Evolutionary conservation across 2,797 vertebrate species (phyloP).

Genomic region (Discoglossus pictus): DNA sequence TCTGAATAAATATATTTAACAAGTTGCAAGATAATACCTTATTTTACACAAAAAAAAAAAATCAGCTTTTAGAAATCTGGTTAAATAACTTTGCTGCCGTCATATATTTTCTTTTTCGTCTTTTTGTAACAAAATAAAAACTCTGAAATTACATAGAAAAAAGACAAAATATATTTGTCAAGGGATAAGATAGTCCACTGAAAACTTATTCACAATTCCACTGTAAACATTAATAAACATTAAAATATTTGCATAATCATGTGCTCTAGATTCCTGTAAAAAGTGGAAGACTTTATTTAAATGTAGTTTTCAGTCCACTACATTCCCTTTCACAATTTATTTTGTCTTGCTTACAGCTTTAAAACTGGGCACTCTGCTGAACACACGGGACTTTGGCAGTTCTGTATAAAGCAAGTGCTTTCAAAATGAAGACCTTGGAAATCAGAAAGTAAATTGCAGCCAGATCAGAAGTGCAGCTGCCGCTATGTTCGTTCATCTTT

Average conservation of each 20-base stretch:
- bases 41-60: constrained; percentile 86
- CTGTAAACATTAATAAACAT: constrained; percentile 91
- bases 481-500: constrained; percentile 35
- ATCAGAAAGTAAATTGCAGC: constrained; percentile 63
- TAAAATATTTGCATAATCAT: constrained; percentile 90
- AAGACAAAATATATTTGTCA: constrained; percentile 91
- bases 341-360: constrained; percentile 87
- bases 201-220: constrained; percentile 90
- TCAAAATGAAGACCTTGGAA: constrained; percentile 62
- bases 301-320: constrained; percentile 91
- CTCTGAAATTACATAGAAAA: constrained; percentile 96
- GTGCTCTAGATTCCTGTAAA: constrained; percentile 86
- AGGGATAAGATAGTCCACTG: constrained; percentile 89
- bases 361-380: constrained; percentile 87
- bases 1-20: constrained; percentile 96
- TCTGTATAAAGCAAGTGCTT: constrained; percentile 85
- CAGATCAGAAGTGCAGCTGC: constrained; percentile 59
- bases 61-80: constrained; percentile 89
- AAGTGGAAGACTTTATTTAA: constrained; percentile 88
- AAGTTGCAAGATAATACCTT: constrained; percentile 91
- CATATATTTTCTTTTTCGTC: constrained; percentile 86
- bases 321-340: constrained; percentile 88
- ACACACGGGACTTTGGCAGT: constrained; percentile 85
- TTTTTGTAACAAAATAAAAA: constrained; percentile 98
- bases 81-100: constrained; percentile 88